Evolutionary conservation across 2,888 invertebrate species (phyloP).

Genomic region (Unio pictorum): DNA sequence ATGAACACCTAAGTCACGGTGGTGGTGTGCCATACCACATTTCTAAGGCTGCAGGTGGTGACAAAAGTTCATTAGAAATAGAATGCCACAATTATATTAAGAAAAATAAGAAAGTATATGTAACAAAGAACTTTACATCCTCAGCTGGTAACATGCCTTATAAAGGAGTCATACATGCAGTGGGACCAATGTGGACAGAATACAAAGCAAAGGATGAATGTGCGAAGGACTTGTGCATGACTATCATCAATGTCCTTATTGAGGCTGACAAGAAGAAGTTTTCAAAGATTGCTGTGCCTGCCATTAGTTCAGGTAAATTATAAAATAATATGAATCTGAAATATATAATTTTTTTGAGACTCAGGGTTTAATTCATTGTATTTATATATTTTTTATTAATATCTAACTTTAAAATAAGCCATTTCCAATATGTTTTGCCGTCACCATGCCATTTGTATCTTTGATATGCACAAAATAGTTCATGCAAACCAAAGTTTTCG

Average conservation of each 20-base stretch:
- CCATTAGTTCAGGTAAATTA: constrained; percentile 46
- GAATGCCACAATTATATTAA: constrained; percentile 27
- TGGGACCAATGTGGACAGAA: constrained; percentile 44
- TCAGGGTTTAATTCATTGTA: no score
- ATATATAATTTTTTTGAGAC: no score
- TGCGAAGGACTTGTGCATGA: constrained; percentile 24
- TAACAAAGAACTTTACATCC: constrained; percentile 33
- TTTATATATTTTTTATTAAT: no score
- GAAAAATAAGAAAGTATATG: constrained; percentile 3
- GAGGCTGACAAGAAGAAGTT: constrained; percentile 15
- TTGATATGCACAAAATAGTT: no score
- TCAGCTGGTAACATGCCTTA: constrained; percentile 34
- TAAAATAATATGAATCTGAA: no score
- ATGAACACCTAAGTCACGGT: constrained; percentile 36
- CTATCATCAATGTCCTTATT: constrained; percentile 28
- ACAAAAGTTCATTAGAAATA: constrained; percentile 9
- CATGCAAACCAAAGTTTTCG: no score
- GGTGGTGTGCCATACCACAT: constrained; percentile 44
- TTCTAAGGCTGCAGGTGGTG: constrained; percentile 31
- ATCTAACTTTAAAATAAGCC: no score
- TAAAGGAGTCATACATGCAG: constrained; percentile 46
- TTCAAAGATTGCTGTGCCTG: constrained; percentile 43
- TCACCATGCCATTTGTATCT: no score
- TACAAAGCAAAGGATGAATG: constrained; percentile 21
- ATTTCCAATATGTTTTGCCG: no score